Base-by-base conservation (phyloP, 2,113 vertebrate genomes). In the Nannobrachium achirus region DNA sequence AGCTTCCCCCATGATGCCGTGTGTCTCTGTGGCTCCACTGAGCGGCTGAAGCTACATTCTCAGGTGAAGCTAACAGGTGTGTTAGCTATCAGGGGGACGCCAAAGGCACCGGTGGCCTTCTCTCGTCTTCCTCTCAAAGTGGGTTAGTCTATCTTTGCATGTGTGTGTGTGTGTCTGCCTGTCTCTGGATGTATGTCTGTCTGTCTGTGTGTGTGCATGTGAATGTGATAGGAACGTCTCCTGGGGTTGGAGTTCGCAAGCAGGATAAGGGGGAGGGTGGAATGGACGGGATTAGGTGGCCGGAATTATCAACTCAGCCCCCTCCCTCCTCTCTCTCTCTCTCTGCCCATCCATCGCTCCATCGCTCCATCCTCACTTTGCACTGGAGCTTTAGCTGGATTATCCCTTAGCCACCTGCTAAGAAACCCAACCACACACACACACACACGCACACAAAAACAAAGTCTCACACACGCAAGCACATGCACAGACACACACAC, bases 391-490 rank as follows among this genome's bases (percentile, higher is more conserved):
- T 95, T 93, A 94, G 92, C 89, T 95, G 89, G 20, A 93, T 94
- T 95, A 96, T 96, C 95, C 90, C 76, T 76, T 62, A 69, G 89
- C 93, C 94, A 95, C 91, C 95, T 96, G 94, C 92, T 93, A 0
- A 76, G 80, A 76, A 88, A 49, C 62, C 77, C 2, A 10, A 1
- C 1, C 20, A 25, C 20, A 44, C 20, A 57, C 58, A 71, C 67
- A 66, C 66, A 72, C 56, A 65, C 66, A 73, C 63, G 45, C 18
- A 67, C 19, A 42, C 2, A 10, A 4, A 25, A 1, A 25, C 20
- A 25, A 1, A 25, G 20, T 2, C 20, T 2, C 20, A 25, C 20
- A 25, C 2, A 25, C 20, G 4, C 20, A 25, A 1, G 39, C 20
- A 57, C 58, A 71, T 65, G 64, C 66, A 72, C 56, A 65, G 65